Evolutionary conservation across 2,113 vertebrate genomes (phyloP), one percentile per base, ranked within the genome.

Genomic region (Carassius auratus): DNA sequence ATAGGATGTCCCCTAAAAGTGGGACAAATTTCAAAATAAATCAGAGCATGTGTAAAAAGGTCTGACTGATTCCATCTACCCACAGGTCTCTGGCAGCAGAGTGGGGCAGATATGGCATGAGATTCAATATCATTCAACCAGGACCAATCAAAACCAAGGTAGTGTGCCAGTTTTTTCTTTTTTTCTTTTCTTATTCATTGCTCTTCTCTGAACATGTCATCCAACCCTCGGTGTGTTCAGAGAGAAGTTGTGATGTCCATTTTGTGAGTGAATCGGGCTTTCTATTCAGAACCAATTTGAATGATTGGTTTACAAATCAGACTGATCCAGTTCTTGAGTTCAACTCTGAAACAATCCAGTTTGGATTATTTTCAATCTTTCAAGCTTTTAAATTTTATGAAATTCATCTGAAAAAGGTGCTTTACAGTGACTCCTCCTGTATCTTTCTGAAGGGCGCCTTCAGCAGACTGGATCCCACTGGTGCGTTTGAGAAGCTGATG

Each of bases 101-200:
- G 90, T 99, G 98, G 98, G 95, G 97, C 85, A 94, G 88, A 93
- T 97, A 99, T 1, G 98, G 98, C 45, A 95, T 99, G 94, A 94
- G 98, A 88, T 99, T 99, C 90, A 99, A 99, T 84, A 93, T 98
- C 90, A 99, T 99, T 92, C 97, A 99, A 88, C 98, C 98, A 14
- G 98, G 98, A 86, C 97, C 97, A 86, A 97, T 99, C 92, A 97
- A 87, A 94, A 99, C 98, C 76, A 98, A 98, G 96, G 98, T 98
- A 66, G 13, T 59, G 1, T 57, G 6, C 76, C 3, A 14, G 71
- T 75, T 75, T 45, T 45, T 10, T 30, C 30, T 30, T 30, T 30
- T 30, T 30, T 30, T 30, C 8, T 42, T 42, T 42, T 42, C 1
- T 42, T 42, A 1, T 74, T 7, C 1, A 23, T 50, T 50, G 14